phyloP scores from a whole-genome alignment of 1,140 invertebrate species.

The Scaptomyza pallida region DNA sequence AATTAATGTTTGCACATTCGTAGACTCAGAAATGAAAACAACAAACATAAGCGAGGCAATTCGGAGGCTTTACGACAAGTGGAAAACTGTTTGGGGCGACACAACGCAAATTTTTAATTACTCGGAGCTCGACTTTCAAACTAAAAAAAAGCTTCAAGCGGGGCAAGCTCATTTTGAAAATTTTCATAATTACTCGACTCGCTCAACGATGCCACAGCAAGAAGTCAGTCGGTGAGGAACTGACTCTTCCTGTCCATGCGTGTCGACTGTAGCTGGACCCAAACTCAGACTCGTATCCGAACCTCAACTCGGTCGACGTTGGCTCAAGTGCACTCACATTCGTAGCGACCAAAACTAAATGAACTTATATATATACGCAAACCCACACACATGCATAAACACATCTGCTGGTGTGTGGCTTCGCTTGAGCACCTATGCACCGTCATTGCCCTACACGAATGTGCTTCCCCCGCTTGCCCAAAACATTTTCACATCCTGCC shows the following conservation, averaged over 20 bases:
- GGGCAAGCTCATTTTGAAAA: constrained; percentile 52
- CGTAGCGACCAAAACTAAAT: constrained; percentile 55
- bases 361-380: constrained; percentile 45
- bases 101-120: constrained; percentile 55
- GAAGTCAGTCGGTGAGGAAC: constrained; percentile 32
- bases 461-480: background rate
- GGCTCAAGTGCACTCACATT: constrained; percentile 52
- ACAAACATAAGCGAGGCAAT: constrained; percentile 53
- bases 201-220: constrained; percentile 34
- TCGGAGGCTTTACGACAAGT: constrained; percentile 33
- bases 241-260: background rate
- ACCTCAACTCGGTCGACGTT: constrained; percentile 28
- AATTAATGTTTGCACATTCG: constrained; percentile 47
- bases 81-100: constrained; percentile 29
- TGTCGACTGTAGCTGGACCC: constrained; percentile 28
- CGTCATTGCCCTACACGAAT: constrained; percentile 19
- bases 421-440: constrained; percentile 47
- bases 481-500: constrained; percentile 7
- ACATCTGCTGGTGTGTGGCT: constrained; percentile 40
- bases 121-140: constrained; percentile 48
- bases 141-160: constrained; percentile 30
- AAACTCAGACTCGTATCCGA: constrained; percentile 3
- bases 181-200: constrained; percentile 54
- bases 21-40: constrained; percentile 19
- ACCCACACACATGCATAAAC: constrained; percentile 33